These are phyloP conservation scores for Butorides virescens DNA, from an alignment of 2,113 vertebrate species.

Conservation along the genomic window DNA sequence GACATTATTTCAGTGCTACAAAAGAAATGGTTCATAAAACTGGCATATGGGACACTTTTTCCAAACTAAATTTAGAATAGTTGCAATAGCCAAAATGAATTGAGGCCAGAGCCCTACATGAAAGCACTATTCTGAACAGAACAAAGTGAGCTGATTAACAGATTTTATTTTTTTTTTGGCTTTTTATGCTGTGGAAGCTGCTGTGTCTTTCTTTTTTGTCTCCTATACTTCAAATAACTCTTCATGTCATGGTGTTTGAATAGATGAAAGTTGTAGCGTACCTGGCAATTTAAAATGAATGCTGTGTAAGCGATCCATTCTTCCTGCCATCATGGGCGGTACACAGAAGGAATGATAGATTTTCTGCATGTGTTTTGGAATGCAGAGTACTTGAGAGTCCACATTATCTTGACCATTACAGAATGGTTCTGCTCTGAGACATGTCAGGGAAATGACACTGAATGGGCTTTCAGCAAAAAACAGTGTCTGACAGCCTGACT, in stretches of 20 bases:
- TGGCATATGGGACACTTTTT: not conserved
- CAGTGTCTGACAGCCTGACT: not conserved
- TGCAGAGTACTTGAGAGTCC: not conserved
- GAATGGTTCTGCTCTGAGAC: not conserved
- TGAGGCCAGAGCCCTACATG: not conserved
- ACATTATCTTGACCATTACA: not conserved
- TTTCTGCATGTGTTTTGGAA: not conserved
- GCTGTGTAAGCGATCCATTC: not conserved
- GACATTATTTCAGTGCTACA: not conserved
- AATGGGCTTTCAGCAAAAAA: not conserved
- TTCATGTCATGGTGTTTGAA: not conserved
- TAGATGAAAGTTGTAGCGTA: not conserved
- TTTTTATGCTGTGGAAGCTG: not conserved
- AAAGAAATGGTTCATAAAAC: not conserved
- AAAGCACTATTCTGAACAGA: not conserved
- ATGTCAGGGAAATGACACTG: not conserved
- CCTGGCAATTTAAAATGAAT: not conserved
- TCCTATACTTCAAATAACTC: not conserved
- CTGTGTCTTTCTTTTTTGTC: not conserved
- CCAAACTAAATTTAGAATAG: not conserved
- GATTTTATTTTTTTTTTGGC: not conserved
- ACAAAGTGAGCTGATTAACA: not conserved
- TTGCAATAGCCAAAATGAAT: not conserved
- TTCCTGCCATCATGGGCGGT: not conserved
- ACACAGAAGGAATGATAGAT: not conserved